Evolutionary conservation across 1,140 invertebrate species (phyloP).

Genomic region (Anadara kagoshimensis): DNA sequence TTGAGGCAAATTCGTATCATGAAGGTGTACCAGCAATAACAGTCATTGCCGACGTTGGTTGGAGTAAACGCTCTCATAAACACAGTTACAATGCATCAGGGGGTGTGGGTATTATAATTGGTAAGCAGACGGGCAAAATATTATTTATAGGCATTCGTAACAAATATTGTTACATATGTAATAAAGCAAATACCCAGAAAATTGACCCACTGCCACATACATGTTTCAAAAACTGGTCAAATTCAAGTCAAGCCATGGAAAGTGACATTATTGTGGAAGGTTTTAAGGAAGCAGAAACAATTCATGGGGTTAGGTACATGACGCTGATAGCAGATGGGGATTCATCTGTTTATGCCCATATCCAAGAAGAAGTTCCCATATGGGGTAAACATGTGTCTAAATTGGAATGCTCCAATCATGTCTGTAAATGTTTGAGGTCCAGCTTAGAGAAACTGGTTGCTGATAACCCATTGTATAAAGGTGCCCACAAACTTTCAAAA

Average conservation of each 20-base stretch:
- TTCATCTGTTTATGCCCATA: slow-evolving; percentile 63
- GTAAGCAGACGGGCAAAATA: slow-evolving; percentile 9
- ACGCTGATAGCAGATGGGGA: slow-evolving; percentile 73
- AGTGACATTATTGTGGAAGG: slow-evolving; percentile 69
- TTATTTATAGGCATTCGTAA: slow-evolving; percentile 23
- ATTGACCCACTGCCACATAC: slow-evolving; percentile 6
- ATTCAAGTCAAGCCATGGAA: slow-evolving; percentile 73
- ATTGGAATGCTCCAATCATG: slow-evolving; percentile 64
- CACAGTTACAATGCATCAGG: slow-evolving; percentile 17
- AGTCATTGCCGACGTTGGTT: slow-evolving; percentile 31
- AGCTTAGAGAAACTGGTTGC: slow-evolving; percentile 37
- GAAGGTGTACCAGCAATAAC: slow-evolving; percentile 27
- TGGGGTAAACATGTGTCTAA: slow-evolving; percentile 61
- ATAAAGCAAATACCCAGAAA: slow-evolving; percentile 8
- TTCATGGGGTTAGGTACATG: slow-evolving; percentile 69
- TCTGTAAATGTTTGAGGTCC: slow-evolving; percentile 66
- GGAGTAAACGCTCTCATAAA: slow-evolving; percentile 21
- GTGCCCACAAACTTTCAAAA: slow-evolving; percentile 18
- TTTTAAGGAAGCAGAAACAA: slow-evolving; percentile 65
- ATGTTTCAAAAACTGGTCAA: slow-evolving; percentile 60
- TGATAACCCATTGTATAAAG: slow-evolving; percentile 21
- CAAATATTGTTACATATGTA: slow-evolving; percentile 57
- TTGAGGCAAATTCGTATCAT: slow-evolving; percentile 2
- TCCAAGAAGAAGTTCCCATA: slow-evolving; percentile 61
- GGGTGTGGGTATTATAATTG: slow-evolving; percentile 59